These are phyloP conservation scores for Haliclystus octoradiatus DNA, from an alignment of 30 jellyfish, hydroid and myxozoan genomes.

Conservation along the genomic window DNA sequence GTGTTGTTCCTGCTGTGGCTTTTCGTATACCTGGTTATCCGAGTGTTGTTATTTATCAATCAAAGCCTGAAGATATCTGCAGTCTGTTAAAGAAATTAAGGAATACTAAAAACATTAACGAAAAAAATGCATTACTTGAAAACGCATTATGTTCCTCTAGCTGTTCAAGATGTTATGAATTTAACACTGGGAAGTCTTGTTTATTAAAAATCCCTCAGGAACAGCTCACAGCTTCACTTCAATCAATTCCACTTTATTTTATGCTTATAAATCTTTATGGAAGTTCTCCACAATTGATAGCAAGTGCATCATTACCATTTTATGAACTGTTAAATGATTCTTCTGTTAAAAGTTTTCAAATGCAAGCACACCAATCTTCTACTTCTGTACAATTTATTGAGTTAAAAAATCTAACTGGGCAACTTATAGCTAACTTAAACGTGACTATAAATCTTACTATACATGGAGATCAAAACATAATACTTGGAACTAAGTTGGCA, in stretches of 20 bases:
- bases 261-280: background rate
- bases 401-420: background rate
- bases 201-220: too few species aligned
- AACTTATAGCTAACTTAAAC: too few species aligned
- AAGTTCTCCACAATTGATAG: background rate
- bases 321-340: background rate
- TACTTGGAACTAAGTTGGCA: too few species aligned
- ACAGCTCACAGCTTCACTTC: background rate
- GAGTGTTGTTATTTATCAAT: background rate
- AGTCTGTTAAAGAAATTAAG: background rate
- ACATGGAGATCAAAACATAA: too few species aligned
- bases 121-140: background rate
- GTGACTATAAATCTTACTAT: too few species aligned
- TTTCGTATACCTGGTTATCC: background rate
- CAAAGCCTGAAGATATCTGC: background rate
- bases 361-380: too few species aligned
- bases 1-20: background rate
- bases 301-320: background rate
- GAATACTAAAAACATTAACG: background rate
- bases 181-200: background rate
- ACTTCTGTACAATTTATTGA: too few species aligned
- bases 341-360: background rate
- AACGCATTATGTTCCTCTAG: background rate
- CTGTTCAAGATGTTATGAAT: background rate
- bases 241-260: background rate